Evolutionary conservation across 2,797 vertebrate genomes (phyloP), one percentile per base, ranked within the genome.

Genomic region (Rhinatrema bivittatum): DNA sequence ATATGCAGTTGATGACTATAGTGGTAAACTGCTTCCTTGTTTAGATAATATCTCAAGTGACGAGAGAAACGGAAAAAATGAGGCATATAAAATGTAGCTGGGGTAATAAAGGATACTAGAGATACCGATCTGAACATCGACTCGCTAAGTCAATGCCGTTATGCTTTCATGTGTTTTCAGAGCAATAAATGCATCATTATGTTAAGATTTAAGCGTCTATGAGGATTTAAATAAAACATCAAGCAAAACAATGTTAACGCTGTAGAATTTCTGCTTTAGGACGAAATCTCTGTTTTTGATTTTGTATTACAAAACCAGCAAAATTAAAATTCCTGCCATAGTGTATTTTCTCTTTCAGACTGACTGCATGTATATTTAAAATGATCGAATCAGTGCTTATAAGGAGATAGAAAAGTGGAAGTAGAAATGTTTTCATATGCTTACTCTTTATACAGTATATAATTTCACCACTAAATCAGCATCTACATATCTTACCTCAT

Each of bases 11-110:
- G 8, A 26, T 31, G 33, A 11, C 13, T 25, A n/a, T 31, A 15
- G 35, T 6, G 42, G 48, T 38, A 27, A 47, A 39, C 38, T 32
- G 2, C 45, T 45, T 19, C 8, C 20, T 21, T 23, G 10, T 17
- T 26, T 30, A 23, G 58, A 52, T 51, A 58, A 20, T 31, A 62
- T 49, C 39, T 41, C 23, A 34, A 36, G 32, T 16, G 53, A 52
- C 39, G 47, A 70, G 61, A 68, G 35, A 56, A 62, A 52, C 9
- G 32, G 51, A 54, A 45, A 57, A 50, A 37, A 25, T 1, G 20
- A 56, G 41, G 16, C 26, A 47, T 29, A 50, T 50, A n/a, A 34
- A 60, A 44, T 14, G 28, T 28, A 22, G 29, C 22, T 16, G 32
- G 49, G 57, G 38, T 26, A 50, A 47, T 53, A 62, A 56, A 60